Evolutionary conservation across 2,888 invertebrate species (phyloP).

Genomic region (Andrena marginata): DNA sequence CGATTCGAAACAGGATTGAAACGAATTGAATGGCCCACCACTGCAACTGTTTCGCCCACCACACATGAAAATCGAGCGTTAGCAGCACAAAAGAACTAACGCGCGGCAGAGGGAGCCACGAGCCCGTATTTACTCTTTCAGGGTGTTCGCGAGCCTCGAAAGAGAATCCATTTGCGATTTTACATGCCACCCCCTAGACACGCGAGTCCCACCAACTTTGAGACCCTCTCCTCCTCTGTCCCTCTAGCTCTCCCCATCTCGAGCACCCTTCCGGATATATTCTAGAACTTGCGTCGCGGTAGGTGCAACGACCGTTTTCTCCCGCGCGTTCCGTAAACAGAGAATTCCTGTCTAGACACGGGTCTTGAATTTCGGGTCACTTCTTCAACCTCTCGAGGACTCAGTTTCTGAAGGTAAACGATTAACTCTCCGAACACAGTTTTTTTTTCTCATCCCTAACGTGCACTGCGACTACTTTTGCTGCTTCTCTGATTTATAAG

Average conservation of each 20-base stretch:
- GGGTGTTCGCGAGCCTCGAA: slow-evolving; percentile 43
- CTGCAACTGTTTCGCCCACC: not conserved
- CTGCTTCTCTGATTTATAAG: not conserved
- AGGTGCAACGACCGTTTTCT: slow-evolving; percentile 60
- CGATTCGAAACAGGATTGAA: too few relatives aligned
- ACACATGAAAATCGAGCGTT: not conserved
- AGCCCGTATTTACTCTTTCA: slow-evolving; percentile 52
- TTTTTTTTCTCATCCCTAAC: not conserved
- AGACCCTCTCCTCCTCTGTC: not conserved
- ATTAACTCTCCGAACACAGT: not conserved
- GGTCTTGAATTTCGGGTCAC: slow-evolving; percentile 47
- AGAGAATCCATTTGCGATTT: slow-evolving; percentile 62
- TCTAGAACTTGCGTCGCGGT: slow-evolving; percentile 38
- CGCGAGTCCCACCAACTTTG: slow-evolving; percentile 39
- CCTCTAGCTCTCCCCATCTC: slow-evolving; percentile 16
- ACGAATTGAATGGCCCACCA: not conserved
- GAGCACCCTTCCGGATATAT: slow-evolving; percentile 59
- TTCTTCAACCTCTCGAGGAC: slow-evolving; percentile 11
- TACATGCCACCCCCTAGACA: slow-evolving; percentile 39
- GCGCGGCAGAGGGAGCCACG: slow-evolving; percentile 6
- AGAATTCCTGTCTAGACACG: slow-evolving; percentile 48
- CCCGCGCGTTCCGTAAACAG: slow-evolving; percentile 47
- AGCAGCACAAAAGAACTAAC: slow-evolving; percentile 30
- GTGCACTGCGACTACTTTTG: too few relatives aligned
- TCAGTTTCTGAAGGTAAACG: slow-evolving; percentile 4